These are phyloP conservation scores for Pherbina coryleti DNA, from an alignment of 2,888 invertebrate genomes.

Conservation along the genomic window DNA sequence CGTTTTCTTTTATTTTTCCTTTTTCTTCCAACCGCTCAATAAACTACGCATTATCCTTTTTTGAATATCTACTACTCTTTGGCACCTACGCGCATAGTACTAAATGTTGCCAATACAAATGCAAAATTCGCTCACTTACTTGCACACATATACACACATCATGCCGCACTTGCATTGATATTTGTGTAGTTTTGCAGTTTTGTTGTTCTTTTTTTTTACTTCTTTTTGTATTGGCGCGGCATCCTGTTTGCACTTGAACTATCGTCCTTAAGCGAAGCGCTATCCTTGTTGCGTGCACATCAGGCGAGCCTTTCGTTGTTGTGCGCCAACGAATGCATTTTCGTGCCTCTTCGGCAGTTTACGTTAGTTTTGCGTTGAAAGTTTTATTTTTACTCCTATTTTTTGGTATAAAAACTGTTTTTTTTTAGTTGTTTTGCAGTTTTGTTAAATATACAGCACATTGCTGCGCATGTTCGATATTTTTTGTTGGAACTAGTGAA, in stretches of 20 bases:
- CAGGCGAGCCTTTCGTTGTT: neutral
- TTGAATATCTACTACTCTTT: neutral
- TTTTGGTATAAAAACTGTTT: neutral
- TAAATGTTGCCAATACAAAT: neutral
- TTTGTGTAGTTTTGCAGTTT: neutral
- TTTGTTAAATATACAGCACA: neutral
- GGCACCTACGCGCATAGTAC: neutral
- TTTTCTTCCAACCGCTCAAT: neutral
- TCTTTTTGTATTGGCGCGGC: slow-evolving; percentile 43
- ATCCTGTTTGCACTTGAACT: slow-evolving; percentile 67
- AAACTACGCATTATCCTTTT: neutral
- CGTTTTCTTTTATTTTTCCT: neutral
- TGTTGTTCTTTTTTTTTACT: neutral
- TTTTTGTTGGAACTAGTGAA: neutral
- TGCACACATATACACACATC: slow-evolving; percentile 1
- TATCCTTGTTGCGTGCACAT: slow-evolving; percentile 56
- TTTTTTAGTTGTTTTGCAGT: neutral
- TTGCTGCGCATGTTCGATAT: slow-evolving; percentile 33
- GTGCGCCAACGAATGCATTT: neutral
- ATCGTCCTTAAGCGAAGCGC: slow-evolving; percentile 61
- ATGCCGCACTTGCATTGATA: neutral
- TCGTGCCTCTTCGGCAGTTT: slow-evolving; percentile 6
- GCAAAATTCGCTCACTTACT: neutral
- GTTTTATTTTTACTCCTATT: neutral
- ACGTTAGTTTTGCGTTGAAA: neutral